A percentile compares a stretch with the other conserved stretches of the same genome.
These are phyloP conservation scores for Cirrhinus mrigala DNA, from an alignment of 2,797 vertebrate species.

Conservation along the genomic window DNA sequence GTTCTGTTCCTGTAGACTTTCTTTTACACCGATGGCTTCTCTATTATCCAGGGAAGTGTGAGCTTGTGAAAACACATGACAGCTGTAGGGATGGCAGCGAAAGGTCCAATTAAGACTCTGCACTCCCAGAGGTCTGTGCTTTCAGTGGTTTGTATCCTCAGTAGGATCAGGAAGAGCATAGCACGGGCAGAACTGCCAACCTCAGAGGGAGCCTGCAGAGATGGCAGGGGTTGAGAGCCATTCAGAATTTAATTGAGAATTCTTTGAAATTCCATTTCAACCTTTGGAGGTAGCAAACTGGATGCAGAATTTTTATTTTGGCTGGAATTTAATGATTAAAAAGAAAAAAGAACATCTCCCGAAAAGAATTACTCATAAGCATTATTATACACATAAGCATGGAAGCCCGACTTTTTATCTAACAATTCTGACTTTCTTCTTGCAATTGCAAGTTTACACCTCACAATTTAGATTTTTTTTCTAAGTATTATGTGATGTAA, in stretches of 20 bases:
- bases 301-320: not conserved
- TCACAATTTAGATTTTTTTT: not conserved
- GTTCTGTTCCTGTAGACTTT: conserved; percentile 19
- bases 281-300: not conserved
- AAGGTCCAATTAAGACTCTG: conserved; percentile 50
- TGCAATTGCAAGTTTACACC: not conserved
- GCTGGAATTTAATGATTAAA: not conserved
- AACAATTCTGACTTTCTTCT: too few species aligned
- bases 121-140: conserved; percentile 19
- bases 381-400: not conserved
- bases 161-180: conserved; percentile 49
- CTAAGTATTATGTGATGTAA: not conserved
- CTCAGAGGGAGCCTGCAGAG: conserved; percentile 58
- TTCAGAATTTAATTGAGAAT: not conserved
- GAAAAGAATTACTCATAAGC: not conserved
- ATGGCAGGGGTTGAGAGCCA: conserved; percentile 49
- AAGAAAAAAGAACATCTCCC: not conserved
- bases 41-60: conserved; percentile 39
- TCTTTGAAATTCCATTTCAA: not conserved
- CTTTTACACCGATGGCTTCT: not conserved
- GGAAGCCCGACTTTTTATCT: not conserved
- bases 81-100: conserved; percentile 32
- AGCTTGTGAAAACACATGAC: conserved; percentile 46
- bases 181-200: conserved; percentile 59
- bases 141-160: conserved; percentile 20